Base-by-base conservation (phyloP, 2,888 invertebrate genomes). In the Hypsopygia costalis region DNA sequence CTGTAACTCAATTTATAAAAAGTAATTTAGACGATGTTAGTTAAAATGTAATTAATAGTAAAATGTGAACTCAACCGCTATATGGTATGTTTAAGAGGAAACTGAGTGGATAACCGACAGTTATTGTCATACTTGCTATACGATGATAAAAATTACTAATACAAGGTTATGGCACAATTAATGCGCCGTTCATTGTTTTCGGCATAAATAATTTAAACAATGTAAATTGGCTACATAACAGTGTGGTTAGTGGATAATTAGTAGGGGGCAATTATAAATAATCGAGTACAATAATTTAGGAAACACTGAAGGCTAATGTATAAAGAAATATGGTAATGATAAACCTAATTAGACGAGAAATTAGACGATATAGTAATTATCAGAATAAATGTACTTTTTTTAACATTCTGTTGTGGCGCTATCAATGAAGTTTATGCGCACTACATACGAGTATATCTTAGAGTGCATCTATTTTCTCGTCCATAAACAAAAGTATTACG, bases 141-240 rank as follows among this genome's bases (percentile, higher is more conserved):
- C 43, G 67, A 66, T 65, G 61, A 64, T 3, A 16, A 60, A 66
- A 62, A 62, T 62, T 67, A 59, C 65, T 69, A 72, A 76, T 68
- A 67, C 62, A 70, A 69, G 69, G 69, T 52, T 67, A 61, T 51
- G 57, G 62, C 54, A 59, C 49, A 40, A 55, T 52, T 54, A 58
- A 60, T 59, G 53, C 62, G 44, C 44, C 48, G 37, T 34, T 40
- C 46, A 51, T 54, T 55, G 52, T 53, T 41, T 49, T 34, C 30
- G 11, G 22, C 32, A 38, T 32, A 32, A 20, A n/a, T 22, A 22
- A 34, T 31, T 25, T 33, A 35, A 25, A 28, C 20, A 40, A 30
- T 21, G 21, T 16, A 5, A 27, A 35, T 25, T 35, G 28, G 12
- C 2, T 1, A 35, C 22, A 35, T 38, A 7, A 3, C 7, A 25